Evolutionary conservation across 2,797 vertebrate species (phyloP).

Genomic region (Gephyroberyx darwinii): DNA sequence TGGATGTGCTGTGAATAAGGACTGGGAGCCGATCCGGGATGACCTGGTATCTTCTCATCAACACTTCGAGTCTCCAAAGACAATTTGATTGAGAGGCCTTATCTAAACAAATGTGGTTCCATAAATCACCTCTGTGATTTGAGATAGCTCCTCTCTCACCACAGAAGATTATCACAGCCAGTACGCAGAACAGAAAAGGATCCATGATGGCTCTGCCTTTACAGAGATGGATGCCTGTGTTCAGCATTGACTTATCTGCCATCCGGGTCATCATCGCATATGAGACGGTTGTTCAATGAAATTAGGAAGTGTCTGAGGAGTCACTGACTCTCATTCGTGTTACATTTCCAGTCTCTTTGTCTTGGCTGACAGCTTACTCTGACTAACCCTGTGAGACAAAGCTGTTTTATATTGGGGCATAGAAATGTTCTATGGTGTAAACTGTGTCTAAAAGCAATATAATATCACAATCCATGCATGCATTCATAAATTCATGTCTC

Average conservation of each 20-base stretch:
- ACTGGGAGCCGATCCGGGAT: conserved; percentile 24
- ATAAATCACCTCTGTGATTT: conserved; percentile 50
- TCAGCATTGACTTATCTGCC: conserved; percentile 59
- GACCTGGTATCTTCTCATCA: conserved; percentile 12
- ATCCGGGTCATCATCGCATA: conserved; percentile 35
- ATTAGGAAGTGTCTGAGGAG: conserved; percentile 43
- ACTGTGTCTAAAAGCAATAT: neutral
- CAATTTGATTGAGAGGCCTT: conserved; percentile 17
- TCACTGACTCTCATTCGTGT: conserved; percentile 10
- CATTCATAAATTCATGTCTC: neutral
- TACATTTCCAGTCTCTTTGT: conserved; percentile 21
- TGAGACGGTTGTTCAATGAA: conserved; percentile 35
- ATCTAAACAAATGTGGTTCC: conserved; percentile 21
- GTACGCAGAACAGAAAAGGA: conserved; percentile 40
- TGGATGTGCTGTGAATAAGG: conserved; percentile 29
- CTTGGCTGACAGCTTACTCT: neutral
- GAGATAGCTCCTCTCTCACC: conserved; percentile 32
- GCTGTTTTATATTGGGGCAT: neutral
- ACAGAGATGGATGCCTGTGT: conserved; percentile 51
- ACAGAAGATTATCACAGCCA: conserved; percentile 48
- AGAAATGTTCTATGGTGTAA: neutral
- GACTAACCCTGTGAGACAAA: neutral
- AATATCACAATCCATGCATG: neutral
- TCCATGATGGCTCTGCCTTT: conserved; percentile 66
- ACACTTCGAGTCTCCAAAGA: conserved; percentile 15